Percentiles rank a stretch among this genome's conserved stretches.
These are phyloP conservation scores for Gallinago solitaria DNA, from an alignment of 2,797 vertebrate species.

Conservation along the genomic window DNA sequence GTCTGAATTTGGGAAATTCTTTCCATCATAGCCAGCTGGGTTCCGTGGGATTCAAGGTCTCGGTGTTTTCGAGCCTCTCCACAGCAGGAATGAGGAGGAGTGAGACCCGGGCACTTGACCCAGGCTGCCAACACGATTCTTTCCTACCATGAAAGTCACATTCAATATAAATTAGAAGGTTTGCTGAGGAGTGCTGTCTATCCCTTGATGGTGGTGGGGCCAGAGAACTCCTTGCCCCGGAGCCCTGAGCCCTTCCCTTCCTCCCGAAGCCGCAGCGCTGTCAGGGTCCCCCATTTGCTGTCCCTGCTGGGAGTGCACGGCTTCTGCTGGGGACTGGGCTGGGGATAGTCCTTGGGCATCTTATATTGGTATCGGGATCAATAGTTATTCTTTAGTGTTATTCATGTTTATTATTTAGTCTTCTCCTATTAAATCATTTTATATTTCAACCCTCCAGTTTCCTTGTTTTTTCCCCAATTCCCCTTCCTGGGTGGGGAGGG, in stretches of 20 bases:
- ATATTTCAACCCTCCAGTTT: not conserved
- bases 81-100: not conserved
- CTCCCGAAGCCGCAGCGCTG: not conserved
- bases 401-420: not conserved
- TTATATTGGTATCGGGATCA: not conserved
- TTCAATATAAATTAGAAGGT: not conserved
- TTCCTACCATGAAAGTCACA: not conserved
- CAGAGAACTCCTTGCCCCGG: not conserved
- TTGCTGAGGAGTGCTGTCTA: not conserved
- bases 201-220: not conserved
- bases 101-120: not conserved
- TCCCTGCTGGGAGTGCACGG: not conserved
- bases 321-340: not conserved
- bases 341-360: not conserved
- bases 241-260: not conserved
- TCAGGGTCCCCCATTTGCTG: not conserved
- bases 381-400: not conserved
- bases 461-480: not conserved
- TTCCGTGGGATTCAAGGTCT: not conserved
- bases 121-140: not conserved
- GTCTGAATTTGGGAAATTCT: not conserved
- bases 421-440: not conserved
- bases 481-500: not conserved
- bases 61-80: not conserved
- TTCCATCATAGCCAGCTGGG: not conserved